A percentile compares a stretch with the other conserved stretches of the same genome.
Evolutionary conservation across 2,797 vertebrate genomes (phyloP).

Genomic region (Sandelia bainsii): DNA sequence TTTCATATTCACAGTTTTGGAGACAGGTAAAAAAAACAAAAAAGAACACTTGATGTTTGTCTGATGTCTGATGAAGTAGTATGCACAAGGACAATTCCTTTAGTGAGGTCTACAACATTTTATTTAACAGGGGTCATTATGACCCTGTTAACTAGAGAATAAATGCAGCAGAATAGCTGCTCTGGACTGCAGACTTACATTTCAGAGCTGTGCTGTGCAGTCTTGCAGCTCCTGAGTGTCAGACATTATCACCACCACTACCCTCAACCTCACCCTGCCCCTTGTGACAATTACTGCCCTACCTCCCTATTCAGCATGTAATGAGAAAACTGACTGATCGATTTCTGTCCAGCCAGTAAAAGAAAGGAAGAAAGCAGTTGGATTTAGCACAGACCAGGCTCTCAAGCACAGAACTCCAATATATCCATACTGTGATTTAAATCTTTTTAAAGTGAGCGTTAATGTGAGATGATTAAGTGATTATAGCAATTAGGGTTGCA

Average conservation of each 20-base stretch:
- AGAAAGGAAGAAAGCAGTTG: constrained; percentile 67
- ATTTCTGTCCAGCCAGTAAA: constrained; percentile 81
- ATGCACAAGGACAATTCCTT: constrained; percentile 29
- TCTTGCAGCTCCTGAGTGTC: constrained; percentile 77
- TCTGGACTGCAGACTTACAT: constrained; percentile 71
- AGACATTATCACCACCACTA: constrained; percentile 80
- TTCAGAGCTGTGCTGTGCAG: constrained; percentile 69
- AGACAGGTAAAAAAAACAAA: constrained; percentile 3
- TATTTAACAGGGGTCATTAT: constrained; percentile 43
- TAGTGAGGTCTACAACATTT: constrained; percentile 46
- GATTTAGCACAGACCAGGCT: constrained; percentile 57
- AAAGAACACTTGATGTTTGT: constrained; percentile 10
- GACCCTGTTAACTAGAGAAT: constrained; percentile 73
- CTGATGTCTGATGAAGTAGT: constrained; percentile 15
- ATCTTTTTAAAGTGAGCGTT: constrained; percentile 25
- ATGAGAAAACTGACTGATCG: constrained; percentile 87
- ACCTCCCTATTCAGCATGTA: constrained; percentile 83
- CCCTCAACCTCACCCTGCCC: constrained; percentile 83
- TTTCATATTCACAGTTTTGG: constrained; percentile 30
- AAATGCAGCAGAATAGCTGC: constrained; percentile 70
- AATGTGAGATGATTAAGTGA: constrained; percentile 17
- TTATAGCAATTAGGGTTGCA: constrained; percentile 5
- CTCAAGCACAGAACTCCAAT: constrained; percentile 57
- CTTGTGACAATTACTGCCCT: constrained; percentile 84
- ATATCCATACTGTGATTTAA: constrained; percentile 27